Evolutionary conservation across 2,113 vertebrate species (phyloP).

Genomic region (Parus major): DNA sequence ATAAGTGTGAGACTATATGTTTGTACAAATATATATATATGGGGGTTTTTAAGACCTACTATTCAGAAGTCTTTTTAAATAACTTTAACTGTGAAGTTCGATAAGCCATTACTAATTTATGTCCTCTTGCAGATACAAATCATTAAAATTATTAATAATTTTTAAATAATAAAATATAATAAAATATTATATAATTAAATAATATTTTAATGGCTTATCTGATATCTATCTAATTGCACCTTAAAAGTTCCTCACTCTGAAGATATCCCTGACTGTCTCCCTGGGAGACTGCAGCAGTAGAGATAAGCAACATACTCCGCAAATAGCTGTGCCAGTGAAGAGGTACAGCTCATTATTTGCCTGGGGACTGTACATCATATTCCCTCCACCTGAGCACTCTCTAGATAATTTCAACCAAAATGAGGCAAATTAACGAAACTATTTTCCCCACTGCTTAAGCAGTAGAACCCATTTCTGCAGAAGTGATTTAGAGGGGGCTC

Average conservation of each 20-base stretch:
- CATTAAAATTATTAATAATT: conserved; percentile 44
- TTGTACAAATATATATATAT: too few relatives aligned
- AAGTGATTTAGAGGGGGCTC: neutral
- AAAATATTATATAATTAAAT: neutral
- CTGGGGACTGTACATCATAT: neutral
- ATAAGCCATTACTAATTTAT: conserved; percentile 70
- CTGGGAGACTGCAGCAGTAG: neutral
- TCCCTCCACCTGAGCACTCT: neutral
- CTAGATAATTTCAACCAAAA: neutral
- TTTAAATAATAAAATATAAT: too few relatives aligned
- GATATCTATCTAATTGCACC: conserved; percentile 53
- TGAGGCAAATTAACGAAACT: neutral
- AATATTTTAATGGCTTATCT: conserved; percentile 60
- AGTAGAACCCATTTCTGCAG: neutral
- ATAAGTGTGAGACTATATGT: neutral
- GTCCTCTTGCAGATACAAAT: conserved; percentile 62
- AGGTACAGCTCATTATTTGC: neutral
- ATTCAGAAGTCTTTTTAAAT: conserved; percentile 17
- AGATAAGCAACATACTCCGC: neutral
- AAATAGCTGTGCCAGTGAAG: neutral
- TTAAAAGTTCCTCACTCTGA: conserved; percentile 48
- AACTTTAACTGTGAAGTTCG: conserved; percentile 59
- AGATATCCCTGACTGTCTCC: neutral
- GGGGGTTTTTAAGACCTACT: neutral
- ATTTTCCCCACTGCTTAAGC: neutral